Conservation (phyloP, 1,140 invertebrate species). For the Drosophila triauraria region DNA sequence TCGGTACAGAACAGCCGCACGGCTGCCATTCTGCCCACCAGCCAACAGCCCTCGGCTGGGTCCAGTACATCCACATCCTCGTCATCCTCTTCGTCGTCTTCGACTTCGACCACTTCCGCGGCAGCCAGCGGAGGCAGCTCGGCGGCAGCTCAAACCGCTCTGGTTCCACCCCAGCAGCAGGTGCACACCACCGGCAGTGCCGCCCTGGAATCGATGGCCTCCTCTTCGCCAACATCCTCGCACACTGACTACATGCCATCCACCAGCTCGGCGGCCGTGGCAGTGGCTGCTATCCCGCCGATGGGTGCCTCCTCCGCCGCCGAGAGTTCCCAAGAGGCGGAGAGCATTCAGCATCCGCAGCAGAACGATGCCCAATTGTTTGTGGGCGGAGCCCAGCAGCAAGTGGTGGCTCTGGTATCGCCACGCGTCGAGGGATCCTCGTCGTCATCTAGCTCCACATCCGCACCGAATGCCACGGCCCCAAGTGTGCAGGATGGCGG, state of each 20-base stretch:
- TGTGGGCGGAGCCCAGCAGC: conserved; percentile 86
- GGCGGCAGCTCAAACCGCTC: conserved; percentile 86
- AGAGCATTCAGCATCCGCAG: conserved; percentile 80
- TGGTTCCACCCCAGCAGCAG: conserved; percentile 88
- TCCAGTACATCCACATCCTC: conserved; percentile 54
- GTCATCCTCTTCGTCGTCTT: conserved; percentile 51
- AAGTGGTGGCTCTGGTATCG: conserved; percentile 90
- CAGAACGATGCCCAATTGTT: conserved; percentile 79
- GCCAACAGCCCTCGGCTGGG: conserved; percentile 78
- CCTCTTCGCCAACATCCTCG: conserved; percentile 87
- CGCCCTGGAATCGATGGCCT: conserved; percentile 86
- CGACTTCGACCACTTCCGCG: conserved; percentile 68
- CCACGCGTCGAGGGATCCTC: conserved; percentile 88
- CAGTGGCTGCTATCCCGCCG: conserved; percentile 85
- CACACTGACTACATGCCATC: conserved; percentile 90
- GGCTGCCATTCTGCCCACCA: conserved; percentile 92
- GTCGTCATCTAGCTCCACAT: conserved; percentile 62
- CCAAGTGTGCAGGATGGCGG: conserved; percentile 84
- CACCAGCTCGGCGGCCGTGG: conserved; percentile 87
- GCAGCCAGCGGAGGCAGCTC: conserved; percentile 64
- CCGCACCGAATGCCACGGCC: conserved; percentile 65
- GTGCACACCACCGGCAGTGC: conserved; percentile 87
- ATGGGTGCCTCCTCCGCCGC: conserved; percentile 83
- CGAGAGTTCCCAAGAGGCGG: conserved; percentile 84
- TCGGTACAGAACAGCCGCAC: conserved; percentile 90